phyloP scores from a whole-genome alignment of 2,113 vertebrate species.

The Melanerpes aurifrons region DNA sequence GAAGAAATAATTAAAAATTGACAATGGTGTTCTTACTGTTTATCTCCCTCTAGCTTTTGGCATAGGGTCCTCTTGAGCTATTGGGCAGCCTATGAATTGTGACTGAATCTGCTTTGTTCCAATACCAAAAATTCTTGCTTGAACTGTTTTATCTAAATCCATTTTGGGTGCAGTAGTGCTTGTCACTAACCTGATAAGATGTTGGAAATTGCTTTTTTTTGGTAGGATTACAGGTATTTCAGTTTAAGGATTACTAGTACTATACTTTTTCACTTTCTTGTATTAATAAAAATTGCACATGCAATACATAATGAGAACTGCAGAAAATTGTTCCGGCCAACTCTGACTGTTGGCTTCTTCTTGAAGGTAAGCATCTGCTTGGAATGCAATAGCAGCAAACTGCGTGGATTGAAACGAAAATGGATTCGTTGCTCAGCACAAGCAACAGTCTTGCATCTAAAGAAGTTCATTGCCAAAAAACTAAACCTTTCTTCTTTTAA shows the following conservation, averaged over 20 bases:
- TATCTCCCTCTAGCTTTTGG: background rate
- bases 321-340: background rate
- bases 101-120: background rate
- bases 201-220: background rate
- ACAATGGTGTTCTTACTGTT: background rate
- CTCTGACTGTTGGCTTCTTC: background rate
- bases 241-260: background rate
- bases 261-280: background rate
- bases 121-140: background rate
- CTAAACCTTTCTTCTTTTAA: conserved; percentile 98
- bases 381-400: conserved; percentile 99
- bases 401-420: conserved; percentile 94
- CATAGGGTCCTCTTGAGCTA: background rate
- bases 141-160: background rate
- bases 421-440: conserved; percentile 99
- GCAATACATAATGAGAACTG: background rate
- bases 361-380: conserved; percentile 96
- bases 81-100: background rate
- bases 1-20: background rate
- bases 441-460: conserved; percentile 96
- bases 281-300: background rate
- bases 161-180: background rate
- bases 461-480: conserved; percentile 99
- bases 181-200: background rate
- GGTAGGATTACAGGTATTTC: background rate